phyloP scores from a whole-genome alignment of 2,113 vertebrate genomes.

The Plecturocebus donacophilus region DNA sequence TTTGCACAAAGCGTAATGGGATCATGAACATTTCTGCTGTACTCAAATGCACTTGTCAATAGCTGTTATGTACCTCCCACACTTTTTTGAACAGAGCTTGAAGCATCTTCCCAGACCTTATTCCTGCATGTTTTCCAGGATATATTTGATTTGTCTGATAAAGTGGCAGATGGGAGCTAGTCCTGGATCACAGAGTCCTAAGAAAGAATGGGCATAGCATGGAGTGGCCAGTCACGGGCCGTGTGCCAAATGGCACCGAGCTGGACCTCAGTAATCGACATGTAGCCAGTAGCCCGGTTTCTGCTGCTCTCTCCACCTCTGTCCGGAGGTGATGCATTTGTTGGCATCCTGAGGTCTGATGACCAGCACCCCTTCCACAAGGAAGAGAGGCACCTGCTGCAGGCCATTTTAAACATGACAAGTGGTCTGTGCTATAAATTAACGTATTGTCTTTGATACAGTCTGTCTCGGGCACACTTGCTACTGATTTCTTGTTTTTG shows the following conservation, averaged over 20 bases:
- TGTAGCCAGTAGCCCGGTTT: background rate
- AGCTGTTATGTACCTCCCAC: background rate
- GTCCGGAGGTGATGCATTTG: rapidly evolving
- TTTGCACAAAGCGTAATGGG: background rate
- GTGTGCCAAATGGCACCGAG: background rate
- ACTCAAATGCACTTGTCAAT: background rate
- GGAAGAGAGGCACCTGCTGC: background rate
- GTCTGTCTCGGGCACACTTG: background rate
- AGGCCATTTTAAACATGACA: background rate
- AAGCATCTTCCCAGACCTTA: background rate
- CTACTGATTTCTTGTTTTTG: background rate
- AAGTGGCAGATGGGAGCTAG: background rate
- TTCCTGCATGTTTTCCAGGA: background rate
- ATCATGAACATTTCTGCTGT: too few relatives aligned
- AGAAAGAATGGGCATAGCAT: background rate
- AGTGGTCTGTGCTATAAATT: background rate
- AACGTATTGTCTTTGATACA: background rate
- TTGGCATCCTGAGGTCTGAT: background rate
- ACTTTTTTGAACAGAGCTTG: background rate
- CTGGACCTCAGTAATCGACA: background rate
- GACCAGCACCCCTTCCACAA: background rate
- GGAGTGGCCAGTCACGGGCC: background rate
- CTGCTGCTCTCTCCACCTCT: background rate
- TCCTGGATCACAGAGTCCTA: background rate
- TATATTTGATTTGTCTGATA: background rate